Evolutionary conservation across 2,888 invertebrate genomes (phyloP).

Genomic region (Rhabditoides inermis): DNA sequence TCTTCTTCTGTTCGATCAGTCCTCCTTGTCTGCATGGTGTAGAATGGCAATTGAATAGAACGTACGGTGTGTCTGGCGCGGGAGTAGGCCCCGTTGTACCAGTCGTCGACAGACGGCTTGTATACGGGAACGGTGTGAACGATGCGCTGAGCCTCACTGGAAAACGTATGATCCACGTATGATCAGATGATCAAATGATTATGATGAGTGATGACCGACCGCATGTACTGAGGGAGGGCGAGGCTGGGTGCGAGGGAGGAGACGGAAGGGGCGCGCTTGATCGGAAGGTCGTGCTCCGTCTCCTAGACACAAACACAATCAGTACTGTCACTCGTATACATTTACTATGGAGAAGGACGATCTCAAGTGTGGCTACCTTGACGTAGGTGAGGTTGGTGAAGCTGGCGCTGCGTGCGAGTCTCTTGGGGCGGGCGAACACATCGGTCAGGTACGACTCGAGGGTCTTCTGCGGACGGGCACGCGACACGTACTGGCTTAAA

Average conservation of each 20-base stretch:
- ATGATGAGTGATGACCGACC: no score
- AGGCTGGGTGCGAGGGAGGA: constrained; percentile 42
- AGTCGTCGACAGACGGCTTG: constrained; percentile 45
- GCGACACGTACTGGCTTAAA: constrained; percentile 43
- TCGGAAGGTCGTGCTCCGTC: background rate
- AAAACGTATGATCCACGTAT: no score
- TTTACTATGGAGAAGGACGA: background rate
- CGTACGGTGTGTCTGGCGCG: constrained; percentile 25
- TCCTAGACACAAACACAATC: no score
- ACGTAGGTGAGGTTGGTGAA: constrained; percentile 50
- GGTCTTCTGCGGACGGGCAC: constrained; percentile 43
- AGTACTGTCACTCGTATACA: background rate
- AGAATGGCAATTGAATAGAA: background rate
- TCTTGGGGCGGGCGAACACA: constrained; percentile 40
- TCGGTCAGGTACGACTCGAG: constrained; percentile 40
- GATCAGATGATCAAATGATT: no score
- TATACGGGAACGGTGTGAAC: constrained; percentile 49
- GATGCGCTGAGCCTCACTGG: constrained; percentile 46
- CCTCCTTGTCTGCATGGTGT: background rate
- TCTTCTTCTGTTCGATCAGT: background rate
- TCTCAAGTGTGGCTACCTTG: constrained; percentile 27
- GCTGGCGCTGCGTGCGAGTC: constrained; percentile 45
- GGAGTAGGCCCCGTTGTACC: constrained; percentile 36
- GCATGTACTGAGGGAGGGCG: constrained; percentile 37
- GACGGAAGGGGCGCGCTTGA: background rate